Base-by-base conservation (phyloP, 2,113 vertebrate species). In the Neoarius graeffei region DNA sequence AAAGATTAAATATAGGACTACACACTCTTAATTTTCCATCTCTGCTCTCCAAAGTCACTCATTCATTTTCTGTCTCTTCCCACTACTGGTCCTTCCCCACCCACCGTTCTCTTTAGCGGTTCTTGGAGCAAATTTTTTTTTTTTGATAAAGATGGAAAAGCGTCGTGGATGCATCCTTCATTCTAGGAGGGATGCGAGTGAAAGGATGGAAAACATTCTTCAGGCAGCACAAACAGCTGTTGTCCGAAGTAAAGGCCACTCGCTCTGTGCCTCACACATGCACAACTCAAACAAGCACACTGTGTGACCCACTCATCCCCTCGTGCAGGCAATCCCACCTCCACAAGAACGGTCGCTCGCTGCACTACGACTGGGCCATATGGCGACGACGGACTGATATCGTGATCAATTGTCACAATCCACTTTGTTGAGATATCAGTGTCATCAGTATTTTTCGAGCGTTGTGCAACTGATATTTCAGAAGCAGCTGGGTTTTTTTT, bases 131-230 rank as follows among this genome's bases (percentile, higher is more conserved):
- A 57, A 83, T 86, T 54, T 69, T 62, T 87, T 71, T 69, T 67
- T 83, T 85, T 83, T 19, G 73, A 5, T 50, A 74, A 73, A 35
- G 57, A 64, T 77, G 81, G 81, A 83, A 87, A 83, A 62, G 86
- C 14, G 80, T 73, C 42, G 23, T 83, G 56, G 56, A 83, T 23
- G 66, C 50, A 56, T 69, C 80, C 81, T 73, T 81, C 50, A 5
- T 66, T 87, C 64, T 52, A 19, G 54, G 67, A 74, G 92, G 92
- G 93, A 94, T 94, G 94, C 94, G 87, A 88, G 92, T 94, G 94
- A 95, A 94, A 92, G 93, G 94, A 95, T 95, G 95, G 95, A 95
- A 96, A 95, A 95, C 92, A 94, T 95, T 95, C 93, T 91, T 93
- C 89, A 89, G 91, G 91, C 93, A 84, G 92, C 89, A 92, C 91